Conservation (phyloP, 2,888 invertebrate genomes). For the Mesoligia furuncula region DNA sequence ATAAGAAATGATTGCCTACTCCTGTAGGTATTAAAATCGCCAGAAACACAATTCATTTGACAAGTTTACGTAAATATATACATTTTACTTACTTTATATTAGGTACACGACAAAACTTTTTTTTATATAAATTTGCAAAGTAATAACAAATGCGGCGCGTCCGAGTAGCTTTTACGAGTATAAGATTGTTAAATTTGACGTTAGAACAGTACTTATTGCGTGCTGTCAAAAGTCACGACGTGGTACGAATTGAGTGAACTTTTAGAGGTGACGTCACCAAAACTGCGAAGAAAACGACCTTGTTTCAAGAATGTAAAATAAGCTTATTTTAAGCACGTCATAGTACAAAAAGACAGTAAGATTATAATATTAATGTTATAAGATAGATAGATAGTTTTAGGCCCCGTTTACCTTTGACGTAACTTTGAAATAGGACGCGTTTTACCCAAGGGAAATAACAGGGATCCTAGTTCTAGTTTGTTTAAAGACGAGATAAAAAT, state of each 20-base stretch:
- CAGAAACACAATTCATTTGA: background rate
- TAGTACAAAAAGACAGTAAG: background rate
- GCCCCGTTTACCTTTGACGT: conserved; percentile 6
- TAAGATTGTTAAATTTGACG: background rate
- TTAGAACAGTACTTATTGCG: no score
- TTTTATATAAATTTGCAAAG: background rate
- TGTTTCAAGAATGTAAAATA: background rate
- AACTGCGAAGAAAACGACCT: background rate
- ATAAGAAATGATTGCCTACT: background rate
- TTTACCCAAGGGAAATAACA: conserved; percentile 26
- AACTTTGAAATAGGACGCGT: conserved; percentile 10
- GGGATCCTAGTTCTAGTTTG: background rate
- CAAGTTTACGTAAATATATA: background rate
- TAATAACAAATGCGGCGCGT: background rate
- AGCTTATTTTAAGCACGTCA: background rate
- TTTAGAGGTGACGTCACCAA: background rate
- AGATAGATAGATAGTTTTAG: background rate
- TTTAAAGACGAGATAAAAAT: background rate
- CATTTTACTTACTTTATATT: background rate
- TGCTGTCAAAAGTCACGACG: no score
- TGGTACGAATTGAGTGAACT: background rate
- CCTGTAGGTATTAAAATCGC: background rate
- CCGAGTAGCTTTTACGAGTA: background rate
- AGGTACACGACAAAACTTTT: background rate
- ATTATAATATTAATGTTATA: conserved; percentile 1